phyloP scores from a whole-genome alignment of 2,113 vertebrate genomes.

The Oncorhynchus keta region DNA sequence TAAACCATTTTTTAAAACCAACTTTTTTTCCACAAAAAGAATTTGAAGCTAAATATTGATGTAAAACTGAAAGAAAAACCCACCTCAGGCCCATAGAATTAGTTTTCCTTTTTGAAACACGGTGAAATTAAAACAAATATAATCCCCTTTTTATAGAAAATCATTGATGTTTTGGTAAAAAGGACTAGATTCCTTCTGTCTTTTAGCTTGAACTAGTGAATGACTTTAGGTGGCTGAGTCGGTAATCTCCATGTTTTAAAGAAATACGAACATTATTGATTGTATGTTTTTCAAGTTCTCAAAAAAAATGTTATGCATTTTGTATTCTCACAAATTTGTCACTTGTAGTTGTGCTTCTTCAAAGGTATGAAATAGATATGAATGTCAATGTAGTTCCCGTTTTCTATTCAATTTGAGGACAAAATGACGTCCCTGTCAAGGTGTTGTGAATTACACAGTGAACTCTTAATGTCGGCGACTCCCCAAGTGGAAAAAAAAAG shows the following conservation, averaged over 20 bases:
- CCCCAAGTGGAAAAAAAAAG: slow-evolving; percentile 37
- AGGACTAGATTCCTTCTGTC: slow-evolving; percentile 67
- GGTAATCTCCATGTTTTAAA: slow-evolving; percentile 60
- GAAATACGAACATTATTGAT: slow-evolving; percentile 44
- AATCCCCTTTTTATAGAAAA: slow-evolving; percentile 57
- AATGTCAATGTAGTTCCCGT: slow-evolving; percentile 65
- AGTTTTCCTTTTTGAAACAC: slow-evolving; percentile 59
- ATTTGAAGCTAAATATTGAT: slow-evolving; percentile 49
- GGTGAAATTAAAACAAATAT: slow-evolving; percentile 29
- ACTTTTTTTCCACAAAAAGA: slow-evolving; percentile 62
- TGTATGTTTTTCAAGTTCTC: slow-evolving; percentile 67
- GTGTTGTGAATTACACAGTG: slow-evolving; percentile 73
- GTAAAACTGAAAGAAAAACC: slow-evolving; percentile 33
- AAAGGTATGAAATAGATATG: slow-evolving; percentile 60
- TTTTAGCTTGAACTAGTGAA: slow-evolving; percentile 76
- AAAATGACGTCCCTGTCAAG: slow-evolving; percentile 51
- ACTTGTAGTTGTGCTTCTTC: slow-evolving; percentile 60
- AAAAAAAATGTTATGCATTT: slow-evolving; percentile 68
- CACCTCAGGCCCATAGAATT: slow-evolving; percentile 66
- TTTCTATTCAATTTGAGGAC: slow-evolving; percentile 44
- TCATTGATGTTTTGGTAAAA: slow-evolving; percentile 59
- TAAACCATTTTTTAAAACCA: slow-evolving; percentile 58
- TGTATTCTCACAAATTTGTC: slow-evolving; percentile 67
- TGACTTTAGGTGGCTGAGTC: slow-evolving; percentile 71
- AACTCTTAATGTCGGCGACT: slow-evolving; percentile 66